These are phyloP conservation scores for Gymnocephalus cernua DNA, from an alignment of 2,113 vertebrate species.

Conservation along the genomic window DNA sequence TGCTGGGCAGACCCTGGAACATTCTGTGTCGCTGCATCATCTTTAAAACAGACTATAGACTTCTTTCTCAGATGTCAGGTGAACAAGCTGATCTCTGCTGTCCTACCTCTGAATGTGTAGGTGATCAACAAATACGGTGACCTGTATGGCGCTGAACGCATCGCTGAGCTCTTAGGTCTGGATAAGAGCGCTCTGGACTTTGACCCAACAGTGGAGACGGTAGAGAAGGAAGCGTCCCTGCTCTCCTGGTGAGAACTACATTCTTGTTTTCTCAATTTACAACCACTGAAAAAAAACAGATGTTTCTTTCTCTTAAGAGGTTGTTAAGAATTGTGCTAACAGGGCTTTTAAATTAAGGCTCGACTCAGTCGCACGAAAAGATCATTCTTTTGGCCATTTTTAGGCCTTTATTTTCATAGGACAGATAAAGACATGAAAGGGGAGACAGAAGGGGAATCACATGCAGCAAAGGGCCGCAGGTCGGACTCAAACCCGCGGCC, in stretches of 20 bases:
- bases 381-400: too few species aligned
- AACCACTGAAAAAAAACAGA: neutral
- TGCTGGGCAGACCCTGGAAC: neutral
- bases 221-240: slow-evolving; percentile 92
- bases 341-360: neutral
- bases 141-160: slow-evolving; percentile 95
- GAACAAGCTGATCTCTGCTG: neutral
- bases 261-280: neutral
- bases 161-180: slow-evolving; percentile 96
- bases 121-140: slow-evolving; percentile 99
- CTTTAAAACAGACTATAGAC: neutral
- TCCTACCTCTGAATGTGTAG: slow-evolving; percentile 73
- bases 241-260: slow-evolving; percentile 90
- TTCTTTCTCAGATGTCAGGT: neutral
- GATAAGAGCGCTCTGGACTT: slow-evolving; percentile 97
- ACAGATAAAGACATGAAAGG: too few species aligned
- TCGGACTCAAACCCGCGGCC: too few species aligned
- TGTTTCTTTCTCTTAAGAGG: neutral
- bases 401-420: too few species aligned
- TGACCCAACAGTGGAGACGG: slow-evolving; percentile 92
- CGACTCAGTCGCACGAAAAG: neutral
- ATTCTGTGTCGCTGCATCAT: neutral
- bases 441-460: too few species aligned
- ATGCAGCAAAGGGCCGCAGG: too few species aligned
- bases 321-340: neutral